A percentile compares a stretch with the other conserved stretches of the same genome.
Conservation (phyloP, 1,140 invertebrate genomes). For the Luehdorfia chinensis region DNA sequence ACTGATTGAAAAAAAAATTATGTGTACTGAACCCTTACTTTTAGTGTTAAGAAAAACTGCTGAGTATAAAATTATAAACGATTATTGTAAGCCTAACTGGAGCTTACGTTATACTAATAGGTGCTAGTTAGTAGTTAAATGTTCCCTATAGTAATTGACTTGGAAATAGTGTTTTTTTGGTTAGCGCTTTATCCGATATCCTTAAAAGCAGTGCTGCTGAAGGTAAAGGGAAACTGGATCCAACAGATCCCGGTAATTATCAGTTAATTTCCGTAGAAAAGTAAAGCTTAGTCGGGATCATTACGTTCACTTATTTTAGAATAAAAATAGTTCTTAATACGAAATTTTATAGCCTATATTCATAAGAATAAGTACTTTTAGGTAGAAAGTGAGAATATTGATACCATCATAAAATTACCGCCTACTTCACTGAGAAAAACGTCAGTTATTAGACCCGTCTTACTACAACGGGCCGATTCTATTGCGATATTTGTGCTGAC, state of each 20-base stretch:
- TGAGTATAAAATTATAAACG: constrained; percentile 76
- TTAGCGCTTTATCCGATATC: constrained; percentile 51
- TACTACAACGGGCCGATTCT: background rate
- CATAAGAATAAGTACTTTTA: constrained; percentile 70
- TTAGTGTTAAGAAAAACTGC: constrained; percentile 64
- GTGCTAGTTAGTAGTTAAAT: constrained; percentile 75
- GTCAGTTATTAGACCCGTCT: constrained; percentile 5
- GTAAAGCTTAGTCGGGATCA: constrained; percentile 68
- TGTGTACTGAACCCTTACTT: constrained; percentile 56
- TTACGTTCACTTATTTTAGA: constrained; percentile 43
- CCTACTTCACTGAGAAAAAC: constrained; percentile 54
- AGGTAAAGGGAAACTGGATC: constrained; percentile 45
- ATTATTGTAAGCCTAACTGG: constrained; percentile 66
- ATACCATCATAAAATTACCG: constrained; percentile 37
- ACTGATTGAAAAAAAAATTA: constrained; percentile 11
- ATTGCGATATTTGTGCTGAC: background rate
- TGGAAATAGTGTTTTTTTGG: constrained; percentile 78
- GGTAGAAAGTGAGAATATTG: constrained; percentile 23
- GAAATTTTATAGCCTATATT: constrained; percentile 64
- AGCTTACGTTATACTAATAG: constrained; percentile 68
- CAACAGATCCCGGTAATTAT: constrained; percentile 43
- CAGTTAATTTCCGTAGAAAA: constrained; percentile 44
- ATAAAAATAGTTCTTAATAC: constrained; percentile 60
- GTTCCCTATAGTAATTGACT: constrained; percentile 85
- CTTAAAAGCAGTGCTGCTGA: constrained; percentile 63